These are phyloP conservation scores for Poeciliopsis turrubarensis DNA, from an alignment of 2,113 vertebrate genomes.

Conservation along the genomic window DNA sequence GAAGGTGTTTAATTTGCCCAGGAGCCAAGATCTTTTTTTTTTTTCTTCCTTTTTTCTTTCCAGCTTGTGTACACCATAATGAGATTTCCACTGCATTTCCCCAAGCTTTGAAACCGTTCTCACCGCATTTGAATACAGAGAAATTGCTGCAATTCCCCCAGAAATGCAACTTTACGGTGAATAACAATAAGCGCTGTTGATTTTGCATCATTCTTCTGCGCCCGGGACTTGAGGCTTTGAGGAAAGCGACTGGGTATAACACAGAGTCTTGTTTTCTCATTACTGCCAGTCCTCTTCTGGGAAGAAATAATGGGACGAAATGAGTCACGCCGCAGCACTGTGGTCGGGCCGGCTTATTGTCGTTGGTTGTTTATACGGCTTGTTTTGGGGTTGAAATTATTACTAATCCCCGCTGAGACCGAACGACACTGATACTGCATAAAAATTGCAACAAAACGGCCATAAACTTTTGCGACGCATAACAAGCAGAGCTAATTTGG, in stretches of 20 bases:
- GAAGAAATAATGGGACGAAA: constrained; percentile 62
- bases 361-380: constrained; percentile 45
- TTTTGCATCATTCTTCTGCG: constrained; percentile 48
- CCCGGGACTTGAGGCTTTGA: constrained; percentile 31
- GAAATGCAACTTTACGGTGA: constrained; percentile 66
- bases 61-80: constrained; percentile 70
- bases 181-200: constrained; percentile 63
- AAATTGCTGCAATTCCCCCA: constrained; percentile 51
- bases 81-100: constrained; percentile 72
- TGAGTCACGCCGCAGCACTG: constrained; percentile 63
- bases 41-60: constrained; percentile 39
- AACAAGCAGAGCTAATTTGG: not conserved
- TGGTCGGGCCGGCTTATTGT: constrained; percentile 57
- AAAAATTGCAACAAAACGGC: constrained; percentile 40
- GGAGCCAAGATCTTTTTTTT: constrained; percentile 37
- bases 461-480: not conserved
- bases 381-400: constrained; percentile 41
- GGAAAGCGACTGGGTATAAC: constrained; percentile 26
- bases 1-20: constrained; percentile 69
- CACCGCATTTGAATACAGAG: constrained; percentile 58
- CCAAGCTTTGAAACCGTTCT: constrained; percentile 57
- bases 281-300: constrained; percentile 45
- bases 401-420: constrained; percentile 21
- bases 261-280: constrained; percentile 66
- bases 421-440: constrained; percentile 20